Percentiles rank a stretch among this genome's conserved stretches.
Conservation (phyloP, 2,888 invertebrate genomes). For the Nebria salina region DNA sequence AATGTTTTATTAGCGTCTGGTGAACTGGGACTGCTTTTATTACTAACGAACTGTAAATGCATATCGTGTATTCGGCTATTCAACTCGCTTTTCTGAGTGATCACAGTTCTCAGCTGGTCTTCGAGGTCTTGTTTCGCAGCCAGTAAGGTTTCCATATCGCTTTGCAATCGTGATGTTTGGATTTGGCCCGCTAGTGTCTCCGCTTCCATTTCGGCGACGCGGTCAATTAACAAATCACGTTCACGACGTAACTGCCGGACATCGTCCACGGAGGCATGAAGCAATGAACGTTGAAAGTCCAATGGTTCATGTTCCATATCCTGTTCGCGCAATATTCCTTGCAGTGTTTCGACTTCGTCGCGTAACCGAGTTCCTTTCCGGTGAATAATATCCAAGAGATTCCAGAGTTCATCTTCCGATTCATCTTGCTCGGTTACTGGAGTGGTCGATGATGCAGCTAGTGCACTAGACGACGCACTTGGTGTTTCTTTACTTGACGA, state of each 20-base stretch:
- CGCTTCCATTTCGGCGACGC: conserved; percentile 80
- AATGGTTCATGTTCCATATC: conserved; percentile 52
- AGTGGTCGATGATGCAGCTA: conserved; percentile 62
- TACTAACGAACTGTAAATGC: conserved; percentile 63
- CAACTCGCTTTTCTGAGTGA: conserved; percentile 68
- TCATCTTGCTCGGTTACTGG: conserved; percentile 61
- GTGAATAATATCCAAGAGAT: conserved; percentile 86
- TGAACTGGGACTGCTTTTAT: conserved; percentile 60
- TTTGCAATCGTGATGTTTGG: conserved; percentile 72
- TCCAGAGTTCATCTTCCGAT: conserved; percentile 85
- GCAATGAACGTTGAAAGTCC: conserved; percentile 58
- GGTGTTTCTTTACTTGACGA: conserved; percentile 84
- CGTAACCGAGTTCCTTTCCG: conserved; percentile 75
- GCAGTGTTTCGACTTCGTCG: conserved; percentile 75
- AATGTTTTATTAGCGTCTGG: conserved; percentile 48
- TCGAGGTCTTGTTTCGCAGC: conserved; percentile 69
- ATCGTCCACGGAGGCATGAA: conserved; percentile 65
- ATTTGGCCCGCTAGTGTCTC: conserved; percentile 74
- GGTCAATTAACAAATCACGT: conserved; percentile 78
- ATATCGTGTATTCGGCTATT: conserved; percentile 68
- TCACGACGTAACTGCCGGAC: conserved; percentile 74
- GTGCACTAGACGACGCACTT: conserved; percentile 73
- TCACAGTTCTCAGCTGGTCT: conserved; percentile 68
- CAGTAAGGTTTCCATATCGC: conserved; percentile 70
- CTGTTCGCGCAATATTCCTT: conserved; percentile 64